These are phyloP conservation scores for Anoplopoma fimbria DNA, from an alignment of 2,113 vertebrate species.

Conservation along the genomic window DNA sequence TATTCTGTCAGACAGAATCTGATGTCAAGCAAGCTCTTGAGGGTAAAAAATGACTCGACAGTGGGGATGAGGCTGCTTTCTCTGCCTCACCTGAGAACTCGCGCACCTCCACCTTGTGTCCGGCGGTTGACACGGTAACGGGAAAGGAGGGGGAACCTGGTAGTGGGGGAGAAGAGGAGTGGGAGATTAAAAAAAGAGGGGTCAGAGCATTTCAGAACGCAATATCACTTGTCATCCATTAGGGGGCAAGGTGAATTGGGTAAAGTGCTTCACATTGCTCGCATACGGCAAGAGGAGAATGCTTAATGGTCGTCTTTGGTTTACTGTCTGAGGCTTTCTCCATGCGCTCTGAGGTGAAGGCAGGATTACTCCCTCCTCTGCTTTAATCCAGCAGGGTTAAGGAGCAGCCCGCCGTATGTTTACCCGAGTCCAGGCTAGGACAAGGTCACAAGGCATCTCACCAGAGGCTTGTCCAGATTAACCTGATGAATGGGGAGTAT, in stretches of 20 bases:
- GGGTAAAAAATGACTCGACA: not conserved
- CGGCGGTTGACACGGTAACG: slow-evolving; percentile 75
- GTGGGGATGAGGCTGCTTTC: not conserved
- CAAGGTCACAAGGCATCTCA: slow-evolving; percentile 32
- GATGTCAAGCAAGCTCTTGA: not conserved
- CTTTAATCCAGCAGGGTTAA: slow-evolving; percentile 71
- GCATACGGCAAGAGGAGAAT: slow-evolving; percentile 65
- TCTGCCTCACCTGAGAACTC: slow-evolving; percentile 77
- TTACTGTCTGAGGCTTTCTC: slow-evolving; percentile 26
- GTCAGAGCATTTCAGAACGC: slow-evolving; percentile 48
- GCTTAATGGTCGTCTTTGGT: slow-evolving; percentile 46
- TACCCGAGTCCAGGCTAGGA: slow-evolving; percentile 54
- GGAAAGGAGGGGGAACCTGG: slow-evolving; percentile 73
- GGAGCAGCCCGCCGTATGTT: slow-evolving; percentile 62
- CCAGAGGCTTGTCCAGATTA: slow-evolving; percentile 54
- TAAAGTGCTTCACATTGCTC: slow-evolving; percentile 44
- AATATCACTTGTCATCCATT: slow-evolving; percentile 61
- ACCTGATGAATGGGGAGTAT: slow-evolving; percentile 31
- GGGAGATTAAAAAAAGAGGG: not conserved
- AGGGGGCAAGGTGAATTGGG: slow-evolving; percentile 65
- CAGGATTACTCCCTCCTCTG: slow-evolving; percentile 63
- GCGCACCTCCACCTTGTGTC: slow-evolving; percentile 74
- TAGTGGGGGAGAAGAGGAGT: not conserved
- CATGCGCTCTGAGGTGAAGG: slow-evolving; percentile 39
- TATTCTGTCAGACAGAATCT: slow-evolving; percentile 41